Evolutionary conservation across 2,888 invertebrate species (phyloP), one percentile per base, ranked within the genome.

Genomic region (Drosophila gaucha): DNA sequence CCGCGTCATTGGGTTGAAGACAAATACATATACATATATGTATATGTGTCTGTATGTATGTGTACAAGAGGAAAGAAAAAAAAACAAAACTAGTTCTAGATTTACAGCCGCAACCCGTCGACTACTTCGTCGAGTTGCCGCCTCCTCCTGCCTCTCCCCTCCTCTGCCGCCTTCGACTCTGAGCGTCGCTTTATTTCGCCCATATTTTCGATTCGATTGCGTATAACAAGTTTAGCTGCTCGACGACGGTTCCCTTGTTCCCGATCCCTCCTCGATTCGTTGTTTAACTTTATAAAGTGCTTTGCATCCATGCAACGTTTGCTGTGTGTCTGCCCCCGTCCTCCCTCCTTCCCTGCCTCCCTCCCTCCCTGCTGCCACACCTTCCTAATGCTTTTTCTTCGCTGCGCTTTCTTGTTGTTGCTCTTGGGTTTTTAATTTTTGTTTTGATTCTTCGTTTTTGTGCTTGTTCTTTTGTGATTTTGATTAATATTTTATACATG

Each of bases 151-250:
- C 18, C 41, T 8, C 43, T 3, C 30, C 31, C 26, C 9, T 20
- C 49, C 20, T 20, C 35, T 24, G 18, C 36, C n/a, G 6, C 33
- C 33, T 10, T 24, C 24, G 12, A 4, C 9, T 31, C 51, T 22
- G 64, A 65, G 52, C 74, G 63, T 75, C 51, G 77, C 69, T 73
- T 77, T 83, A 83, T 83, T 83, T 83, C 80, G 82, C 84, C 80
- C 80, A 83, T 83, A 80, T 83, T 79, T 84, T 85, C 78, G 72
- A 76, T 80, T 83, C 80, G 85, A 82, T 85, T 85, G 85, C 86
- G 80, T 86, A 87, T 85, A 87, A 87, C 86, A 86, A 87, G 86
- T 87, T 86, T 85, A 72, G 78, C 79, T 71, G 79, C 63, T 55
- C 54, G 31, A 12, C 44, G 9, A 8, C 8, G 2, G 2, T 9